Base-by-base conservation (phyloP, 1,140 invertebrate species). In the Globodera ellingtonae region DNA sequence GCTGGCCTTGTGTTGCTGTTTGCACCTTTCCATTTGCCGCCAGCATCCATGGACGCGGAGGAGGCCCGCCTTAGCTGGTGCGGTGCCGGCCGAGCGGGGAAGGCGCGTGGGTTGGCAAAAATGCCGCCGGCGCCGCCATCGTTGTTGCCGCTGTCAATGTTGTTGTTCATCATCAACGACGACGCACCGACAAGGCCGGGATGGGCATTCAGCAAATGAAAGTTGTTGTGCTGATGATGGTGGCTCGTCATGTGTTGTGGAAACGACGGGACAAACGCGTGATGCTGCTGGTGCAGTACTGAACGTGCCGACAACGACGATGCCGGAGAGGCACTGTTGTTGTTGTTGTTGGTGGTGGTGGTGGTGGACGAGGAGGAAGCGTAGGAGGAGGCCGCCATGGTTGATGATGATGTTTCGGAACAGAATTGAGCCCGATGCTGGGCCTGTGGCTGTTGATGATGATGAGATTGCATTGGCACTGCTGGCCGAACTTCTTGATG, bases 1-100 rank as follows among this genome's bases (percentile, higher is more conserved):
- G 73, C 73, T 35, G 73, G 73, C 15, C 73, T 75, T 24, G 67
- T 3, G 24, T n/a, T 21, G 65, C 35, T 75, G 15, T 75, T 75
- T 62, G 24, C 35, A 35, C 15, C 62, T 47, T 75, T 75, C 62
- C 52, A 75, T 75, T 66, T 59, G 62, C 48, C 73, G 44, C 46
- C 52, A 10, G 47, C 52, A 35, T 44, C 52, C 52, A 66, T 66
- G 8, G 73, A 75, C 15, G 73, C 73, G 62, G 73, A 75, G 5
- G 73, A 75, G 52, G 73, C 73, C 3, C 73, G 73, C 52, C 73
- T 47, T 5, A 75, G 73, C 62, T 75, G 73, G 18, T 62, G 56
- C 56, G 56, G 56, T 21, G 73, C 44, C n/a, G 15, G 73, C 52
- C 73, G 50, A n/a, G 35, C 73, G 35, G 21, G 62, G 62, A 67